These are phyloP conservation scores for Tethea ocularis DNA, from an alignment of 2,888 invertebrate species.

Conservation along the genomic window DNA sequence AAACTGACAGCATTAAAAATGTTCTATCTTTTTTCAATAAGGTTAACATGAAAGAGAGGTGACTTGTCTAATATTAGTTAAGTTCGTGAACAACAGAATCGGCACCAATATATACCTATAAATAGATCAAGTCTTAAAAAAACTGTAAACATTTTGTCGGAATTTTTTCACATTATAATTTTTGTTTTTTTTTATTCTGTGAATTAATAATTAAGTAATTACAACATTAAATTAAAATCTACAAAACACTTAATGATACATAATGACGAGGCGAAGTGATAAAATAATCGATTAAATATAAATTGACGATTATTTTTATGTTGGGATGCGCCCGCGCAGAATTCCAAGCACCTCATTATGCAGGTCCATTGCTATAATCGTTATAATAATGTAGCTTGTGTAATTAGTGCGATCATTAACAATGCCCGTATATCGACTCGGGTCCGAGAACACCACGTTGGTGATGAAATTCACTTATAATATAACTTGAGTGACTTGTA, in stretches of 20 bases:
- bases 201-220: background rate
- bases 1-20: too few relatives aligned
- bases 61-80: too few relatives aligned
- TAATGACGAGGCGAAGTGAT: background rate
- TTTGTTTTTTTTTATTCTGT: too few relatives aligned
- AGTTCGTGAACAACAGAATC: too few relatives aligned
- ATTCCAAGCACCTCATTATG: constrained; percentile 3
- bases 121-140: too few relatives aligned
- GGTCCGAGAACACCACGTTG: background rate
- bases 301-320: background rate
- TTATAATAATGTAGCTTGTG: background rate
- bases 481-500: background rate
- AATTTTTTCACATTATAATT: too few relatives aligned
- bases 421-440: background rate
- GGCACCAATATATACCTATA: too few relatives aligned
- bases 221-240: background rate
- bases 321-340: constrained; percentile 4
- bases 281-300: background rate
- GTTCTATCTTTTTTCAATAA: too few relatives aligned
- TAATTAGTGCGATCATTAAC: background rate
- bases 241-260: background rate
- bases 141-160: too few relatives aligned
- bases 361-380: background rate
- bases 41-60: too few relatives aligned
- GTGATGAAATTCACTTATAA: background rate